These are phyloP conservation scores for Dryobota labecula DNA, from an alignment of 2,888 invertebrate genomes.

Conservation along the genomic window DNA sequence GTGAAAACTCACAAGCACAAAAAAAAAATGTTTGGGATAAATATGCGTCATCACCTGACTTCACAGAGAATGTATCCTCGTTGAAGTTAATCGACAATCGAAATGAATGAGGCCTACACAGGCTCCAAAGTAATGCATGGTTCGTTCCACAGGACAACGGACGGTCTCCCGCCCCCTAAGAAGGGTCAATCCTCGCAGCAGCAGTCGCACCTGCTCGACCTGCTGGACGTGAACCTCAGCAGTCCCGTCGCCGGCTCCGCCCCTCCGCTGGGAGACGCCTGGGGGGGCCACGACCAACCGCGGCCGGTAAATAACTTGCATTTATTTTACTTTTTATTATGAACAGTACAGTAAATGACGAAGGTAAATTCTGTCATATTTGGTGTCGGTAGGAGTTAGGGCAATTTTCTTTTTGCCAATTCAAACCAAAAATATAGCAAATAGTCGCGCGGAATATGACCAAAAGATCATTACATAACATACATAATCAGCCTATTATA, in stretches of 20 bases:
- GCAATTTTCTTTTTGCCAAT: neutral
- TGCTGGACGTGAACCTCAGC: slow-evolving; percentile 94
- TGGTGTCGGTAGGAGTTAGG: neutral
- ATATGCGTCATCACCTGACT: neutral
- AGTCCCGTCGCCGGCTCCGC: slow-evolving; percentile 81
- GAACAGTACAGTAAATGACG: neutral
- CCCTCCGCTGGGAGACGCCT: slow-evolving; percentile 92
- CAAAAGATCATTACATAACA: neutral
- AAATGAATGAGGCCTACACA: too few species aligned
- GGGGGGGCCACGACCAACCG: slow-evolving; percentile 92
- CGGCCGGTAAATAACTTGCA: slow-evolving; percentile 80
- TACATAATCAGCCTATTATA: too few species aligned
- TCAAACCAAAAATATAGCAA: neutral
- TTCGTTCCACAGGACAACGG: slow-evolving; percentile 33
- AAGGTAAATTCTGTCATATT: neutral
- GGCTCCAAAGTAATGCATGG: neutral
- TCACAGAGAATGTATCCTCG: neutral
- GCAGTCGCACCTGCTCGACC: slow-evolving; percentile 94
- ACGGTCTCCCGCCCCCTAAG: slow-evolving; percentile 53
- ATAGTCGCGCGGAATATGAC: neutral
- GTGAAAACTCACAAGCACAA: neutral
- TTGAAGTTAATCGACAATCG: neutral
- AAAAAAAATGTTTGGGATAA: neutral
- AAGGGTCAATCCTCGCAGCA: slow-evolving; percentile 42
- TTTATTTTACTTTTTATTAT: neutral